Evolutionary conservation across 2,888 invertebrate genomes (phyloP).

Genomic region (Drosophila mercatorum): DNA sequence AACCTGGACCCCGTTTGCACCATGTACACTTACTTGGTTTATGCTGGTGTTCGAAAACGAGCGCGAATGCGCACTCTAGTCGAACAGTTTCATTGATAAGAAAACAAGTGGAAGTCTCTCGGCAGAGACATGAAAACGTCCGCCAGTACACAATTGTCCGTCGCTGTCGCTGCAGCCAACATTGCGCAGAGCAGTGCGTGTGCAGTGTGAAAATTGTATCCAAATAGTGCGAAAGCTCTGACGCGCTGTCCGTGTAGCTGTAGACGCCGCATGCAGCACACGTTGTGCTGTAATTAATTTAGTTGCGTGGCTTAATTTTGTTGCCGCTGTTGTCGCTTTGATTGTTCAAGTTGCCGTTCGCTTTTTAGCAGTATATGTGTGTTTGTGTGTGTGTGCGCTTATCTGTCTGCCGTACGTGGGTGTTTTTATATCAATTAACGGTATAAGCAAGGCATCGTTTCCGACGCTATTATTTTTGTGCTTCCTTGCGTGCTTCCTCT

Average conservation of each 20-base stretch:
- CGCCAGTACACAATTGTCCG: conserved; percentile 53
- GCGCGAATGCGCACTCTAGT: conserved; percentile 49
- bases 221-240: conserved; percentile 41
- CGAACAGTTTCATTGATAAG: conserved; percentile 69
- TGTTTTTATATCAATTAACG: conserved; percentile 61
- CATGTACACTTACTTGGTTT: conserved; percentile 5
- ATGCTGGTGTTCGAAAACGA: conserved; percentile 27
- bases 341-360: conserved; percentile 40
- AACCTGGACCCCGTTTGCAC: conserved; percentile 2
- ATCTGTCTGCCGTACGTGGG: conserved; percentile 12
- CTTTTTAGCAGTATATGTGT: conserved; percentile 27
- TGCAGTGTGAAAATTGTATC: conserved; percentile 47
- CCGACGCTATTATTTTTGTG: conserved; percentile 63
- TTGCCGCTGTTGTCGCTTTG: conserved; percentile 42
- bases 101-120: conserved; percentile 59
- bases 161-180: conserved; percentile 39
- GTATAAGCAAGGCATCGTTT: conserved; percentile 61
- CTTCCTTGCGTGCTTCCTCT: conserved; percentile 62
- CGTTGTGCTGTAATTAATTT: conserved; percentile 53
- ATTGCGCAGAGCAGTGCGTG: conserved; percentile 39
- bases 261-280: conserved; percentile 38
- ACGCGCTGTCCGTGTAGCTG: conserved; percentile 40
- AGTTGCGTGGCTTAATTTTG: conserved; percentile 47
- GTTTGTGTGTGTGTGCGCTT: neutral
- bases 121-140: conserved; percentile 20